Evolutionary conservation across 2,797 vertebrate species (phyloP).

Genomic region (Allobates femoralis): DNA sequence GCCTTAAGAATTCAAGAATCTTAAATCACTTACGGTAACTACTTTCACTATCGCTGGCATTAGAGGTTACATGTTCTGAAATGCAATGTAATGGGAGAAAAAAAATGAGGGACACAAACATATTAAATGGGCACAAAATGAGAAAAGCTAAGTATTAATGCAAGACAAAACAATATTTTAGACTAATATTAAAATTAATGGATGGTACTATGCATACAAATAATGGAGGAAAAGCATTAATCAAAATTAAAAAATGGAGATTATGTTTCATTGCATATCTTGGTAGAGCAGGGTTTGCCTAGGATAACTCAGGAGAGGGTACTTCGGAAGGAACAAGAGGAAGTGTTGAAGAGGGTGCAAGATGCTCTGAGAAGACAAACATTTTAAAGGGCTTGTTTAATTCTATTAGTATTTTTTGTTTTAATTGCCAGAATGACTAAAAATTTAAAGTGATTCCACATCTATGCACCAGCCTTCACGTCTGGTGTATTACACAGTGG

Average conservation of each 20-base stretch:
- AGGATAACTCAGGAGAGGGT: too few relatives aligned
- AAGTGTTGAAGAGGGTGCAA: too few relatives aligned
- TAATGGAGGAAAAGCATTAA: not conserved
- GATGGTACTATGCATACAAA: conserved; percentile 66
- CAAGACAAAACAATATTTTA: conserved; percentile 66
- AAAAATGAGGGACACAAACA: conserved; percentile 72
- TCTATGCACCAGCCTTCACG: too few relatives aligned
- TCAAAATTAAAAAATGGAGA: not conserved
- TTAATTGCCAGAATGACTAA: too few relatives aligned
- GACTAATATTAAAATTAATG: conserved; percentile 66
- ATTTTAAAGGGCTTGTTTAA: too few relatives aligned
- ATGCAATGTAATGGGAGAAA: conserved; percentile 80
- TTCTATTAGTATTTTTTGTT: too few relatives aligned
- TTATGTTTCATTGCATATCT: not conserved
- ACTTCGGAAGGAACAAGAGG: too few relatives aligned
- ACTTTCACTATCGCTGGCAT: conserved; percentile 98
- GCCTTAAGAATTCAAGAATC: conserved; percentile 65
- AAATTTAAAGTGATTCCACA: too few relatives aligned
- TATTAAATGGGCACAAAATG: conserved; percentile 67
- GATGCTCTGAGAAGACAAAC: too few relatives aligned
- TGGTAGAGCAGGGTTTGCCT: too few relatives aligned
- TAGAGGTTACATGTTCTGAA: conserved; percentile 97
- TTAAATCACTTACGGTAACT: conserved; percentile 95
- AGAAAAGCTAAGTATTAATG: conserved; percentile 71
- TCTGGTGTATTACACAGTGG: too few relatives aligned